Base-by-base conservation (phyloP, 2,888 invertebrate genomes). In the Hirtodrosophila trivittata region DNA sequence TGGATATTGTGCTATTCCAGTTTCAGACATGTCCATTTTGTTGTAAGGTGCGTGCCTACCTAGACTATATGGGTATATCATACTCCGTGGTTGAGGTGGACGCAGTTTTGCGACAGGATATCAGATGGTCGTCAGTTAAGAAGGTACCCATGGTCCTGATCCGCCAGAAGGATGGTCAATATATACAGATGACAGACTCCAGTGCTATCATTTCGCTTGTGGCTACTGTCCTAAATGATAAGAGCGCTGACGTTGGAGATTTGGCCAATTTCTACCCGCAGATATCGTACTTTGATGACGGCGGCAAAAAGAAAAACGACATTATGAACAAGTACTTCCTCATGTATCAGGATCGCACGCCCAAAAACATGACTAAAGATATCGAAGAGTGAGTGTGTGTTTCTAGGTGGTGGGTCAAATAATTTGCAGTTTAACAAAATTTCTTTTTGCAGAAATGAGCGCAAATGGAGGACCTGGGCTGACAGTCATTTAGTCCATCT, bases 1-100 rank as follows among this genome's bases (percentile, higher is more conserved):
- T 97, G 56, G 94, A 97, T 76, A 91, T 99, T 39, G 95, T 96
- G 0, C 92, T 99, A 12, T 99, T 96, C 89, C 99, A 99, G 92
- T 99, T 98, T 89, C 96, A 98, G 86, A 98, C 98, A 0, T 99
- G 99, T 88, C 99, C 99, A 0, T 99, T 98, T 90, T 98, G 98
- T 91, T 98, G 98, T 89, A 99, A 98, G 92, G 91, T 91, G 1
- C 93, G 98, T 59, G 95, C 97, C 0, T 96, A 95, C 89, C 92
- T 99, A 8, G 98, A 99, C 90, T 97, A 95, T 80, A 94, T 95
- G 89, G 98, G 98, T 0, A 93, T 99, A 55, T 96, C 97, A 0
- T 99, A 99, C 89, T 95, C 99, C 78, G 93, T 99, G 5, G 95
- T 99, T 1, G 99, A 99, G 92, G 99, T 99, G 0, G 98, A 99